Evolutionary conservation across 2,113 vertebrate genomes (phyloP).

Genomic region (Australoheros scitulus): DNA sequence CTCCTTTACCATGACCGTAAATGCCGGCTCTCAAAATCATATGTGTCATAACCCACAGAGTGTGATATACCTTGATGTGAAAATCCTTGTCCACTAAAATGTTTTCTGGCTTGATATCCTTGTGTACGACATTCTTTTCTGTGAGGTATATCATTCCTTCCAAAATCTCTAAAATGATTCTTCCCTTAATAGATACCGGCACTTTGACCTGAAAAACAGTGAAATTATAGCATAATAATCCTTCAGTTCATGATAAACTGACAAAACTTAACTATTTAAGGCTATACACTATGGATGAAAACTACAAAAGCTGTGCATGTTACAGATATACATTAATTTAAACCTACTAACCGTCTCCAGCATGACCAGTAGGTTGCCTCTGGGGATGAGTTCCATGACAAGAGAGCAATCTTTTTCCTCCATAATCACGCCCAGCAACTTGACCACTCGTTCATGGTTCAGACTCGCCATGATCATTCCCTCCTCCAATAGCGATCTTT

Average conservation of each 20-base stretch:
- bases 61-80: slow-evolving; percentile 90
- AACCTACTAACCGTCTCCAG: slow-evolving; percentile 80
- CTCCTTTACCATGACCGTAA: neutral
- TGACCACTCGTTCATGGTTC: slow-evolving; percentile 88
- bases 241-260: neutral
- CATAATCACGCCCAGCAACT: slow-evolving; percentile 89
- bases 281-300: neutral
- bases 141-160: slow-evolving; percentile 95
- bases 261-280: neutral
- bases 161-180: slow-evolving; percentile 88
- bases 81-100: slow-evolving; percentile 91
- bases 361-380: slow-evolving; percentile 90
- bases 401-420: slow-evolving; percentile 91
- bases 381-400: slow-evolving; percentile 92
- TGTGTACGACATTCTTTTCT: slow-evolving; percentile 86
- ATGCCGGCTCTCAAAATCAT: neutral
- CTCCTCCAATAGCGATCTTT: slow-evolving; percentile 87
- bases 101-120: slow-evolving; percentile 97
- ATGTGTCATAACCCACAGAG: neutral
- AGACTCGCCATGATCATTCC: slow-evolving; percentile 90
- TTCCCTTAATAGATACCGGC: slow-evolving; percentile 88
- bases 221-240: neutral
- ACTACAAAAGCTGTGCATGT: neutral
- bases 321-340: neutral
- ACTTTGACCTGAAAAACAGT: slow-evolving; percentile 78